Conservation (phyloP, 2,888 invertebrate species). For the Cryptosula pallasiana region DNA sequence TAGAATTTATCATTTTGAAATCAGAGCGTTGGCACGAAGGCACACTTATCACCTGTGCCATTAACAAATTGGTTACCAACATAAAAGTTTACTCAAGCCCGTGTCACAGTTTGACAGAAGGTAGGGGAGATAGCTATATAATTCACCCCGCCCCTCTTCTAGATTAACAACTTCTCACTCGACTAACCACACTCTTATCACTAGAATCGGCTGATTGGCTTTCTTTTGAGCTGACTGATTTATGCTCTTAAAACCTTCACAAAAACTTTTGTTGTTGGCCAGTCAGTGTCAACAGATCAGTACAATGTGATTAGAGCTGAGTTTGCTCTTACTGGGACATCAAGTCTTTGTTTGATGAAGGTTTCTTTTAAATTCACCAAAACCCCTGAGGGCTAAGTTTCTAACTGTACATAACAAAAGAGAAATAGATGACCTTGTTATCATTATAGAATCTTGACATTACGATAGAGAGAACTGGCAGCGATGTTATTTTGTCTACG, state of each 20-base stretch:
- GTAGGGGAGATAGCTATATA: too few relatives aligned
- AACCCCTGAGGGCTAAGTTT: not conserved
- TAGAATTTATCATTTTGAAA: too few relatives aligned
- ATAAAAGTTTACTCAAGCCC: too few relatives aligned
- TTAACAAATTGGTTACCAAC: not conserved
- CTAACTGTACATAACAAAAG: too few relatives aligned
- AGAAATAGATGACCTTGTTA: too few relatives aligned
- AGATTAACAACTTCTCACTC: too few relatives aligned
- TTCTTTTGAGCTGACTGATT: not conserved
- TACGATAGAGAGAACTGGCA: too few relatives aligned
- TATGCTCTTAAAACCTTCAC: not conserved
- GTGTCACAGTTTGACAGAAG: too few relatives aligned
- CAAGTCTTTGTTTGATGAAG: not conserved
- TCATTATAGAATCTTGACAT: too few relatives aligned
- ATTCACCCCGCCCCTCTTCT: too few relatives aligned
- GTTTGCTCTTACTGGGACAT: not conserved
- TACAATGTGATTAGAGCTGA: not conserved
- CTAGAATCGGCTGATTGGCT: not conserved
- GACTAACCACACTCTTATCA: not conserved
- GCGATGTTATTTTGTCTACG: too few relatives aligned
- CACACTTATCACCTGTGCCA: slow-evolving; percentile 18
- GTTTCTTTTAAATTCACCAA: not conserved
- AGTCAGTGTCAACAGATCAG: not conserved
- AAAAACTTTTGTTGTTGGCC: not conserved
- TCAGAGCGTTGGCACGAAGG: not conserved